Evolutionary conservation across 1,140 invertebrate species (phyloP).

Genomic region (Lepidurus packardi): DNA sequence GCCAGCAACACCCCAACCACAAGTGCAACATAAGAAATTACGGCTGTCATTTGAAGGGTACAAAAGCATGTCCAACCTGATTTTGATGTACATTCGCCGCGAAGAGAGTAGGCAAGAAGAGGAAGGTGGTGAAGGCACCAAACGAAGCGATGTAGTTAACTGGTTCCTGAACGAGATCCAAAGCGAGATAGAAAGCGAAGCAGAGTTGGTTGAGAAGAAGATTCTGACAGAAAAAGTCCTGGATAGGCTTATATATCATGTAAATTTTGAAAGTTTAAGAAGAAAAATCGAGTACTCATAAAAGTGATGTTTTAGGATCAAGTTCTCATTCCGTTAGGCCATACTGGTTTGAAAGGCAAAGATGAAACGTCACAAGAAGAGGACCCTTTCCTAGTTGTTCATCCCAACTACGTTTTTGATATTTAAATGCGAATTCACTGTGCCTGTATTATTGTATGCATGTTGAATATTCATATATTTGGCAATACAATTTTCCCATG

Average conservation of each 20-base stretch:
- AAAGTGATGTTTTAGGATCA: conserved; percentile 61
- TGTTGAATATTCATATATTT: neutral
- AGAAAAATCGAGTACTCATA: conserved; percentile 29
- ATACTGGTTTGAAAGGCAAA: conserved; percentile 54
- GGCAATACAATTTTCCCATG: neutral
- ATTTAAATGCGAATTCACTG: conserved; percentile 32
- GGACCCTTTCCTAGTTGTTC: conserved; percentile 84
- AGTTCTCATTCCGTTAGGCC: conserved; percentile 81
- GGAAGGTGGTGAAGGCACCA: conserved; percentile 58
- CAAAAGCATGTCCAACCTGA: conserved; percentile 83
- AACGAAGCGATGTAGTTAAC: conserved; percentile 74
- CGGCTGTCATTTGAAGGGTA: conserved; percentile 93
- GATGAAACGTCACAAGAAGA: conserved; percentile 58
- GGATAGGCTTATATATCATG: conserved; percentile 82
- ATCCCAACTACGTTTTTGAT: conserved; percentile 91
- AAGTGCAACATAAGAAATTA: conserved; percentile 67
- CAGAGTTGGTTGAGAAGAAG: conserved; percentile 83
- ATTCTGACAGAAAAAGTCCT: conserved; percentile 91
- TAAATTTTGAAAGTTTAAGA: conserved; percentile 49
- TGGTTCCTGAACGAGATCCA: conserved; percentile 93
- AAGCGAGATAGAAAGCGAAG: conserved; percentile 81
- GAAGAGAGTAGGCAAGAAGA: conserved; percentile 67
- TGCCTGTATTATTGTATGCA: neutral
- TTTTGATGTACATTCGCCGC: conserved; percentile 80
- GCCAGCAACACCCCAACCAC: conserved; percentile 37